Evolutionary conservation across 37 sponge, comb jelly and placozoan species (phyloP), one percentile per base, ranked within the genome.

Genomic region (Dysidea cf. avara): DNA sequence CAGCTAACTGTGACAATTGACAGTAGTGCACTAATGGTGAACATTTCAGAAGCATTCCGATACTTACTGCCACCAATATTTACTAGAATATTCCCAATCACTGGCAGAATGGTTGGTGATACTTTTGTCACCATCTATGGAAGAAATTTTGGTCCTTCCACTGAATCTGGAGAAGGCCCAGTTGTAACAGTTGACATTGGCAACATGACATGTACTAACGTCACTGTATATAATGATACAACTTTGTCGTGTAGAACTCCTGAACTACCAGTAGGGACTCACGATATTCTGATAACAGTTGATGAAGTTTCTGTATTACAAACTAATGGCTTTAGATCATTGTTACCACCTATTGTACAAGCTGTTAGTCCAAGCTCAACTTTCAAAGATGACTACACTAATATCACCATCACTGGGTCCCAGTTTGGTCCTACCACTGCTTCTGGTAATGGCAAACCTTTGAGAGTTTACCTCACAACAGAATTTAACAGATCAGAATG

Each of bases 141-240:
- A 1, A 39, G 73, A 11, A 82, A 94, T 68, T 94, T 90, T 78
- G 95, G 95, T 43, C 95, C 91, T 53, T 76, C 94, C 0, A 74
- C 80, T n/a, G 56, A 38, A 6, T 87, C 84, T 7, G 76, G 29
- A 13, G 66, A 68, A 39, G 91, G 95, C 0, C 95, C 95, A 36
- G 75, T 26, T 33, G 88, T 94, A 13, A 50, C 40, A 6, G 95
- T 94, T 21, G 28, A 51, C 22, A 80, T 94, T 47, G 84, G 85
- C 25, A 54, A 75, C 13, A n/a, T 14, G 29, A 28, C 68, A 37
- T 94, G 95, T 61, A 43, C 56, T 1, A 90, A 86, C 80, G 81
- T 90, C 9, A 81, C 82, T 25, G 86, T 87, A 20, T 5, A 78
- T 29, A 80, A 80, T 54, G 62, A 79, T 53, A 78, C 80, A 0